Conservation (phyloP, 2,888 invertebrate species). For the Napeogenes inachia region DNA sequence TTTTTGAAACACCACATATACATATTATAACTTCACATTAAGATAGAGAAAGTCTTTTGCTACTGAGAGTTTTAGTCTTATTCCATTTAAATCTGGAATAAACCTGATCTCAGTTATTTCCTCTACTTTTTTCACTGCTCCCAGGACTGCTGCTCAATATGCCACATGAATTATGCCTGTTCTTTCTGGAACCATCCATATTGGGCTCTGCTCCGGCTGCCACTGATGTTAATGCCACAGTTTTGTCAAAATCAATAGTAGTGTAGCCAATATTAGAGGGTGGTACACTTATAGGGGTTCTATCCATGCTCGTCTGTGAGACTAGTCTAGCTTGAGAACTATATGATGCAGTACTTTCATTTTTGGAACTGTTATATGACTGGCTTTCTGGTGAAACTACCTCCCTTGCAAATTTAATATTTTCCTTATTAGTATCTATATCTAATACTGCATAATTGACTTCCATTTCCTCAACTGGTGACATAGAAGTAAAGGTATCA, state of each 20-base stretch:
- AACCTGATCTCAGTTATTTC: conserved; percentile 25
- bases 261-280: conserved; percentile 86
- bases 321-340: conserved; percentile 52
- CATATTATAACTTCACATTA: conserved; percentile 3
- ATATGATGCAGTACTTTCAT: conserved; percentile 52
- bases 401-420: conserved; percentile 43
- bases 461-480: conserved; percentile 62
- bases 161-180: conserved; percentile 88
- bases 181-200: conserved; percentile 85
- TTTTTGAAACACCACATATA: neutral
- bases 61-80: conserved; percentile 4
- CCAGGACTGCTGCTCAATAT: conserved; percentile 69
- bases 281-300: conserved; percentile 66
- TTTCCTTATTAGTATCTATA: conserved; percentile 79
- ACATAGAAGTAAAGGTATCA: conserved; percentile 64
- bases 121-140: conserved; percentile 46
- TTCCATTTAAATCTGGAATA: conserved; percentile 32
- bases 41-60: conserved; percentile 11
- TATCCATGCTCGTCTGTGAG: conserved; percentile 60
- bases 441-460: conserved; percentile 90
- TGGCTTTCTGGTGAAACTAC: conserved; percentile 54
- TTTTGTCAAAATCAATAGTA: conserved; percentile 96
- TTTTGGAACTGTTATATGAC: conserved; percentile 52
- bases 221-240: conserved; percentile 90
- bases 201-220: conserved; percentile 83